These are phyloP conservation scores for Sternotherus odoratus DNA, from an alignment of 2,797 vertebrate species.

Conservation along the genomic window DNA sequence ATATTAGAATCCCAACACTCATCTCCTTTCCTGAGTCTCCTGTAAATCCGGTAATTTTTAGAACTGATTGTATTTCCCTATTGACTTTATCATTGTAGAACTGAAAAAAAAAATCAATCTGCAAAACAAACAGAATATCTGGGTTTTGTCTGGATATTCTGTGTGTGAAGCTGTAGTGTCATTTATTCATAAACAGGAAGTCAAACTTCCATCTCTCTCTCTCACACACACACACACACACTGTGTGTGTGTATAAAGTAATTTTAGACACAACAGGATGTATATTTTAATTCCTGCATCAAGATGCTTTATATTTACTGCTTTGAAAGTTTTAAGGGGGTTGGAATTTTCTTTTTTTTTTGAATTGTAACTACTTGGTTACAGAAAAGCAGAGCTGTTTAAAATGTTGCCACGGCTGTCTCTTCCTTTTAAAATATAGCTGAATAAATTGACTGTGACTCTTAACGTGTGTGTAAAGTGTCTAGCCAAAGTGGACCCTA, in stretches of 20 bases:
- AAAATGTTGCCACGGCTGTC: slow-evolving; percentile 31
- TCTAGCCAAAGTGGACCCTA: neutral
- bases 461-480: neutral
- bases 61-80: neutral
- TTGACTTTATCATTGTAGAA: neutral
- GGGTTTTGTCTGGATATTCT: neutral
- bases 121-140: neutral
- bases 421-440: neutral
- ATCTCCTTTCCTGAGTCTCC: fast-evolving
- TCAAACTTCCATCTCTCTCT: neutral
- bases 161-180: slow-evolving; percentile 3
- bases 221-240: too few species aligned
- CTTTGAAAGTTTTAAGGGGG: slow-evolving; percentile 38
- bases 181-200: slow-evolving; percentile 43
- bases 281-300: slow-evolving; percentile 28
- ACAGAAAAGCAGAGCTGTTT: slow-evolving; percentile 16
- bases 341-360: slow-evolving; percentile 62
- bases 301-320: slow-evolving; percentile 58
- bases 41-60: neutral
- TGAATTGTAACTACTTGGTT: slow-evolving; percentile 66
- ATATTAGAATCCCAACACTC: neutral
- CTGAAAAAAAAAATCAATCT: neutral
- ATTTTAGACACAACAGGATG: slow-evolving; percentile 73
- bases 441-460: neutral
- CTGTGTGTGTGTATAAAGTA: too few species aligned